Evolutionary conservation across 2,113 vertebrate genomes (phyloP).

Genomic region (Phaetusa simplex): DNA sequence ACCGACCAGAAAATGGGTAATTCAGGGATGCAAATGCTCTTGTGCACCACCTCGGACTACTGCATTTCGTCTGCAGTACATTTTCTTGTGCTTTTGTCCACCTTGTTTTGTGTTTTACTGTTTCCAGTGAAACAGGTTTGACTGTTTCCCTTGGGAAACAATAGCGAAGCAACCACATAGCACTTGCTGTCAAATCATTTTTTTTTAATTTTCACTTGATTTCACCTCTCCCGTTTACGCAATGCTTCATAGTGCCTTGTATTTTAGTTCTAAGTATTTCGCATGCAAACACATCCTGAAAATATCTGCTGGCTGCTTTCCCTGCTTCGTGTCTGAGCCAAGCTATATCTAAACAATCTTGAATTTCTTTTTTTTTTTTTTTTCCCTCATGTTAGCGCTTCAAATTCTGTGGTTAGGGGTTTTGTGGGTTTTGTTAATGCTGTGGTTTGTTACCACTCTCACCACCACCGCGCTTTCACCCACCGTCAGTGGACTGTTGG

Average conservation of each 20-base stretch:
- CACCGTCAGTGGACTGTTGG: fast-evolving
- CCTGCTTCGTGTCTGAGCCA: background rate
- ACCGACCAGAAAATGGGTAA: background rate
- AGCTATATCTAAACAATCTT: background rate
- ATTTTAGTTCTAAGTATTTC: background rate
- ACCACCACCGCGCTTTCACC: background rate
- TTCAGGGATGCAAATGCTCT: background rate
- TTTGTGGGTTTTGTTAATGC: background rate
- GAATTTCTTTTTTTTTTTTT: background rate
- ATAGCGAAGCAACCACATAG: background rate
- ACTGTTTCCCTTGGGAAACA: background rate
- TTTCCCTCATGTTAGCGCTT: background rate
- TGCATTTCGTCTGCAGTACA: background rate
- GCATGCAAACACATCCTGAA: background rate
- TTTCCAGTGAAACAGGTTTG: background rate
- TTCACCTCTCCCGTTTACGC: background rate
- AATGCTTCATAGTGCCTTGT: background rate
- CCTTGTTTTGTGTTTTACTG: background rate
- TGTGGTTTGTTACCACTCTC: background rate
- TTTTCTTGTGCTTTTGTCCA: background rate
- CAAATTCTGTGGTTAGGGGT: background rate
- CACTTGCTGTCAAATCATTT: background rate
- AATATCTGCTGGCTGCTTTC: background rate
- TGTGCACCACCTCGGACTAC: background rate
- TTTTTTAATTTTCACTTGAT: background rate